Evolutionary conservation across 2,797 vertebrate species (phyloP).

Genomic region (Rhyacichthys aspro): DNA sequence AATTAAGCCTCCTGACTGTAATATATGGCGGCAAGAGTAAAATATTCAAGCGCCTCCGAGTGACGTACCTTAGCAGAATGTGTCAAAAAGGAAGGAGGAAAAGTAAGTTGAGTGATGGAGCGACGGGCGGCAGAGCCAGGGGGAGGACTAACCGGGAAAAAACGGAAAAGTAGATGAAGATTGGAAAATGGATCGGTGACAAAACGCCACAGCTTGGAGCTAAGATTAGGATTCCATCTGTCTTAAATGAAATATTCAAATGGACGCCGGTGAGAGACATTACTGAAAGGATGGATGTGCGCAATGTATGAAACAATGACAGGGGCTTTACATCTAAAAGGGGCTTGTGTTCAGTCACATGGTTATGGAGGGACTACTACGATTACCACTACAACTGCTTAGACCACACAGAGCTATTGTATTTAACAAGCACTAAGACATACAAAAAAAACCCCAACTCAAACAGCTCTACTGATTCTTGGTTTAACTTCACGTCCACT

Average conservation of each 20-base stretch:
- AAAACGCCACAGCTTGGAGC: slow-evolving; percentile 82
- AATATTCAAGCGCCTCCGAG: slow-evolving; percentile 50
- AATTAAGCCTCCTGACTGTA: slow-evolving; percentile 44
- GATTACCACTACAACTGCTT: too few species aligned
- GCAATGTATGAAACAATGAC: background rate
- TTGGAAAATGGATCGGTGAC: slow-evolving; percentile 84
- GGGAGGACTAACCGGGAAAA: slow-evolving; percentile 30
- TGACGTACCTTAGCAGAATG: slow-evolving; percentile 36
- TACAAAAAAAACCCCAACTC: background rate
- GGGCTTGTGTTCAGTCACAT: background rate
- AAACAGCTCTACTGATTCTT: slow-evolving; percentile 5
- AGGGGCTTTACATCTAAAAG: background rate
- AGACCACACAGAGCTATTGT: too few species aligned
- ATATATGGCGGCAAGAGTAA: slow-evolving; percentile 44
- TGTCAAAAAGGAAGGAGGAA: slow-evolving; percentile 44
- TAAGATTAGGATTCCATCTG: slow-evolving; percentile 88
- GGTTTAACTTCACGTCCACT: background rate
- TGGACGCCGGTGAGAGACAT: slow-evolving; percentile 71
- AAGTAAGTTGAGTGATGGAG: slow-evolving; percentile 62
- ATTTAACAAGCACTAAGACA: slow-evolving; percentile 4
- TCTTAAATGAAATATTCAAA: slow-evolving; percentile 88
- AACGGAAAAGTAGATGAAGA: slow-evolving; percentile 64
- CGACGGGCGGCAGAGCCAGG: slow-evolving; percentile 66
- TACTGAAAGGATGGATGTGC: slow-evolving; percentile 78
- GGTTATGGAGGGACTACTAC: background rate